Percentiles rank a stretch among this genome's conserved stretches.
These are phyloP conservation scores for Muschampia plurimacula DNA, from an alignment of 2,888 invertebrate species.

Conservation along the genomic window DNA sequence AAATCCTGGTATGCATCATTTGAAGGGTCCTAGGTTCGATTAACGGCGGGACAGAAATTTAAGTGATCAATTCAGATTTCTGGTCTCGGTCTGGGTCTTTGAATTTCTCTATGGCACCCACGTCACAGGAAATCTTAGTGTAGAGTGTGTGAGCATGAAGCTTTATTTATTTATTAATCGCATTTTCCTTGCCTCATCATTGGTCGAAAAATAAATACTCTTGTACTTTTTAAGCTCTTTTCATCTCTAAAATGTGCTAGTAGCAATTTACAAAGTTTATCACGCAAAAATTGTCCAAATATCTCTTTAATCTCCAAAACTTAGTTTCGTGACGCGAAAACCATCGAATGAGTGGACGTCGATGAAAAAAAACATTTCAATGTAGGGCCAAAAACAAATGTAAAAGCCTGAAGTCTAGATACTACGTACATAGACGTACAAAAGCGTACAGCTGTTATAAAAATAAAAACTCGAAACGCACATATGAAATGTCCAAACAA, in stretches of 20 bases:
- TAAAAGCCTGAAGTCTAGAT: slow-evolving; percentile 19
- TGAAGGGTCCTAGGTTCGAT: too few relatives aligned
- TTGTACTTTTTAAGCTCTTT: not conserved
- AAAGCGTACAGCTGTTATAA: slow-evolving; percentile 31
- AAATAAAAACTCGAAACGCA: slow-evolving; percentile 25
- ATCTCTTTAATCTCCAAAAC: slow-evolving; percentile 23
- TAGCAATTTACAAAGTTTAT: too few relatives aligned
- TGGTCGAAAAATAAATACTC: not conserved
- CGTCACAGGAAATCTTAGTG: too few relatives aligned
- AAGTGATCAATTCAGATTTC: too few relatives aligned
- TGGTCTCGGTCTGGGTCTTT: too few relatives aligned
- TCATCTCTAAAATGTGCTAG: not conserved
- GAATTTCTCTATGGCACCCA: too few relatives aligned
- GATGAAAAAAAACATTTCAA: slow-evolving; percentile 5
- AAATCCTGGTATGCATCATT: too few relatives aligned
- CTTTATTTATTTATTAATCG: not conserved
- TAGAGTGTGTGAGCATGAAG: too few relatives aligned
- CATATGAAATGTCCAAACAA: slow-evolving; percentile 45
- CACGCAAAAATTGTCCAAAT: slow-evolving; percentile 26
- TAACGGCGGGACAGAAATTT: too few relatives aligned
- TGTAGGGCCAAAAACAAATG: slow-evolving; percentile 8
- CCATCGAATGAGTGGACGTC: slow-evolving; percentile 27
- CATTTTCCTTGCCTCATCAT: not conserved
- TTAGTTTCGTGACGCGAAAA: slow-evolving; percentile 13
- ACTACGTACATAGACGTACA: not conserved